These are phyloP conservation scores for Eurosta solidaginis DNA, from an alignment of 1,140 invertebrate species.

Conservation along the genomic window DNA sequence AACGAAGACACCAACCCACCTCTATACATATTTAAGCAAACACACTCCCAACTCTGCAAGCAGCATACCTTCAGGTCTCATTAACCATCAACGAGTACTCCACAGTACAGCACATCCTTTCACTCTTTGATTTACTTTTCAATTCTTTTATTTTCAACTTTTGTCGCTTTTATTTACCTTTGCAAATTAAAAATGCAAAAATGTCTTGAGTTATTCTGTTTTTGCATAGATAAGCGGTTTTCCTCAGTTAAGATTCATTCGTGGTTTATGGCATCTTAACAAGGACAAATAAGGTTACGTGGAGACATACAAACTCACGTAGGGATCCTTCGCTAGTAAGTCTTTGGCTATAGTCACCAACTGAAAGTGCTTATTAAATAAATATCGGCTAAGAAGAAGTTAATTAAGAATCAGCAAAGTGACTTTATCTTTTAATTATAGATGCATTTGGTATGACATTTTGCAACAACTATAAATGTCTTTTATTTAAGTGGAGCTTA, in stretches of 20 bases:
- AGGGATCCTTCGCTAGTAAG: too few species aligned
- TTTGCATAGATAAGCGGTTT: slow-evolving; percentile 10
- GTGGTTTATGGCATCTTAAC: not conserved
- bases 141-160: not conserved
- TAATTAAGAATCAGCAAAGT: slow-evolving; percentile 26
- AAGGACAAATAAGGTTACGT: not conserved
- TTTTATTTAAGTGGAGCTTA: too few species aligned
- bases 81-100: slow-evolving; percentile 2
- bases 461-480: too few species aligned
- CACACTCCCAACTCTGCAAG: too few species aligned
- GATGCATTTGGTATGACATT: not conserved
- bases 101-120: too few species aligned
- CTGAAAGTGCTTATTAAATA: not conserved
- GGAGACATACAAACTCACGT: too few species aligned
- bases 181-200: slow-evolving; percentile 26
- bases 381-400: not conserved
- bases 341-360: not conserved
- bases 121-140: too few species aligned
- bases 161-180: slow-evolving; percentile 6
- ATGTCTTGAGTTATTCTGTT: not conserved
- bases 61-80: slow-evolving; percentile 7
- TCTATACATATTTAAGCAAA: too few species aligned
- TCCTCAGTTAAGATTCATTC: not conserved
- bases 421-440: slow-evolving; percentile 16
- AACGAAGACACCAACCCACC: too few species aligned